phyloP scores from a whole-genome alignment of 2,888 invertebrate genomes.

The Tryphoninae sp. region DNA sequence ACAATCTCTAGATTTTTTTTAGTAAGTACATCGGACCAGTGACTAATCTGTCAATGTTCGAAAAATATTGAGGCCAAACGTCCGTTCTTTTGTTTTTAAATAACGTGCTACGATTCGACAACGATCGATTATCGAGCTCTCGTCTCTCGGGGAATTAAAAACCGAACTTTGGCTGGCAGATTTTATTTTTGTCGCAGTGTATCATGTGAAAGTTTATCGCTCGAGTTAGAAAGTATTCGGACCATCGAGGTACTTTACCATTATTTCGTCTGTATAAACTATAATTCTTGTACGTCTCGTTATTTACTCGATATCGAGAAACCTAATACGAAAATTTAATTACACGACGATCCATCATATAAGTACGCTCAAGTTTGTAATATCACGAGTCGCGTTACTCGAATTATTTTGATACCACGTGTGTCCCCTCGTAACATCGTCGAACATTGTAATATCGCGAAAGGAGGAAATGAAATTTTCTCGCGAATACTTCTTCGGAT shows the following conservation, averaged over 20 bases:
- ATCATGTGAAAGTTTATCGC: neutral
- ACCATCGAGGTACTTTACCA: slow-evolving; percentile 60
- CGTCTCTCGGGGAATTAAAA: too few species aligned
- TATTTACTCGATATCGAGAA: neutral
- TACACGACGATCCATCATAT: neutral
- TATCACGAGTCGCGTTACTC: neutral
- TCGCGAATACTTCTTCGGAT: slow-evolving; percentile 32
- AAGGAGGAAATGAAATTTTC: slow-evolving; percentile 54
- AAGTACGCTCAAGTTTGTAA: neutral
- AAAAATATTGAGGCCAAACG: too few species aligned
- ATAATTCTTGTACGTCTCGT: slow-evolving; percentile 9
- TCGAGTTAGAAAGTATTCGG: neutral
- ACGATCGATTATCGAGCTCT: too few species aligned
- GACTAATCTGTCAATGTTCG: too few species aligned
- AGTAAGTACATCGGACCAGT: too few species aligned
- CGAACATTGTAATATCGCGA: slow-evolving; percentile 5
- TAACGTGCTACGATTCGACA: too few species aligned
- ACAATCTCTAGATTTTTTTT: too few species aligned
- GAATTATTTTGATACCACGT: slow-evolving; percentile 1
- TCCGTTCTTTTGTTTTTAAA: too few species aligned
- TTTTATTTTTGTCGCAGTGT: too few species aligned
- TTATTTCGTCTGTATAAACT: slow-evolving; percentile 4
- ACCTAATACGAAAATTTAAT: slow-evolving; percentile 6
- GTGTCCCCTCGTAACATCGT: slow-evolving; percentile 8
- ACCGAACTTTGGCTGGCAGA: too few species aligned